Conservation (phyloP, 2,113 vertebrate species). For the Buteo buteo region DNA sequence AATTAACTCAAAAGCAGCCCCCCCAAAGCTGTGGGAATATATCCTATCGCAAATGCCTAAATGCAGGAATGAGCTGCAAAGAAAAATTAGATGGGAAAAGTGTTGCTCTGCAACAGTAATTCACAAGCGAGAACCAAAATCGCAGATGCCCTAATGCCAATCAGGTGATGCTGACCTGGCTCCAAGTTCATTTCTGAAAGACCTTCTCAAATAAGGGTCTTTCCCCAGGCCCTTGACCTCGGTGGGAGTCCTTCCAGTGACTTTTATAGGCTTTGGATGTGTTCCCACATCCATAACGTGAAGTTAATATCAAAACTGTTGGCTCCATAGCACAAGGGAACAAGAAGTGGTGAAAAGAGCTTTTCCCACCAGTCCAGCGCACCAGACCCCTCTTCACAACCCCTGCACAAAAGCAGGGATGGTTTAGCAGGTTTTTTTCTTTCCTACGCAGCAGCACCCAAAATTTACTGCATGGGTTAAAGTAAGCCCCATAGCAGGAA, state of each 20-base stretch:
- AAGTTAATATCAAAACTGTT: not conserved
- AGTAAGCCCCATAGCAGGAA: not conserved
- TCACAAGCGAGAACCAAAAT: not conserved
- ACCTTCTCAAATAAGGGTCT: not conserved
- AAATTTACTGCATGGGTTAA: not conserved
- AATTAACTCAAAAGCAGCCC: not conserved
- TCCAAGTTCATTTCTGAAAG: accelerated
- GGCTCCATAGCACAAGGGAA: not conserved
- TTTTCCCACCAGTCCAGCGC: not conserved
- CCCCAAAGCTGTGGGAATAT: not conserved
- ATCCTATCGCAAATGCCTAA: accelerated
- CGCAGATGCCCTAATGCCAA: accelerated
- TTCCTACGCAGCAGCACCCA: not conserved
- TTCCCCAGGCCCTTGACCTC: not conserved
- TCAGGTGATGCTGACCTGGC: not conserved
- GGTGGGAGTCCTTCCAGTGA: not conserved
- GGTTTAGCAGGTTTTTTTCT: not conserved
- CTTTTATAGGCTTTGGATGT: not conserved
- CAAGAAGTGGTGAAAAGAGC: not conserved
- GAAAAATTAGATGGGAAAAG: not conserved
- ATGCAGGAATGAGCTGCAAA: not conserved
- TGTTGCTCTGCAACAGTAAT: not conserved
- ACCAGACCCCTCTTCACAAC: not conserved
- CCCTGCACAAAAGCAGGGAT: not conserved
- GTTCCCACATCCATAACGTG: not conserved